phyloP scores from a whole-genome alignment of 2,113 vertebrate species.

The Lepus timidus region DNA sequence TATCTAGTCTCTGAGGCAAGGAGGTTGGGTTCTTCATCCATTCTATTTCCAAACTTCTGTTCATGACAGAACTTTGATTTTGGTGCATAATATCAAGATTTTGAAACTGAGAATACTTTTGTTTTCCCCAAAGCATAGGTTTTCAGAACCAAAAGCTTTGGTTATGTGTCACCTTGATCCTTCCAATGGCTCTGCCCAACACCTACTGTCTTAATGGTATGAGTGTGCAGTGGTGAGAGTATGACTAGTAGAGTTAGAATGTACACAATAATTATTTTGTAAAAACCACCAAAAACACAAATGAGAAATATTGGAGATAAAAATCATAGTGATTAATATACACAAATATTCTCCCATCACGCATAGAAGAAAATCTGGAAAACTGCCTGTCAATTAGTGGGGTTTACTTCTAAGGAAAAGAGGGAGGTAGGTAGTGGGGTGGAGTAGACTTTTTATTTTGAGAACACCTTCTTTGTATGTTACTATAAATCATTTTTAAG shows the following conservation, averaged over 20 bases:
- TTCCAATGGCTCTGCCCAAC: too few relatives aligned
- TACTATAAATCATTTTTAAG: constrained; percentile 53
- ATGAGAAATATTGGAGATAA: constrained; percentile 1
- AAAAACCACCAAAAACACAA: not conserved
- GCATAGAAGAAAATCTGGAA: not conserved
- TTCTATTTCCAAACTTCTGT: not conserved
- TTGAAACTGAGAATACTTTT: not conserved
- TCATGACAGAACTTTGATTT: not conserved
- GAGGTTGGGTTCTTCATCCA: not conserved
- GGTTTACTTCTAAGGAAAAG: not conserved
- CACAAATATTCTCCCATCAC: not conserved
- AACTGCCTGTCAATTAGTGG: not conserved
- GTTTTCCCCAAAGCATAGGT: not conserved
- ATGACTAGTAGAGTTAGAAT: not conserved
- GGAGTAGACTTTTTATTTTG: constrained; percentile 10
- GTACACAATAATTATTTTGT: not conserved
- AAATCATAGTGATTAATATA: constrained; percentile 2
- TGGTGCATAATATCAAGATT: not conserved
- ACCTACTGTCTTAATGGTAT: not conserved
- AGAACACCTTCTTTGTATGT: constrained; percentile 19
- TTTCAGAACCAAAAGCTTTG: not conserved
- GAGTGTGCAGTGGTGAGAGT: not conserved
- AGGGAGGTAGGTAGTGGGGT: not conserved
- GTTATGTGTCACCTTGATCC: not conserved
- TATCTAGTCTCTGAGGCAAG: not conserved